Base-by-base conservation (phyloP, 2,888 invertebrate genomes). In the Ennomos fuscantarius region DNA sequence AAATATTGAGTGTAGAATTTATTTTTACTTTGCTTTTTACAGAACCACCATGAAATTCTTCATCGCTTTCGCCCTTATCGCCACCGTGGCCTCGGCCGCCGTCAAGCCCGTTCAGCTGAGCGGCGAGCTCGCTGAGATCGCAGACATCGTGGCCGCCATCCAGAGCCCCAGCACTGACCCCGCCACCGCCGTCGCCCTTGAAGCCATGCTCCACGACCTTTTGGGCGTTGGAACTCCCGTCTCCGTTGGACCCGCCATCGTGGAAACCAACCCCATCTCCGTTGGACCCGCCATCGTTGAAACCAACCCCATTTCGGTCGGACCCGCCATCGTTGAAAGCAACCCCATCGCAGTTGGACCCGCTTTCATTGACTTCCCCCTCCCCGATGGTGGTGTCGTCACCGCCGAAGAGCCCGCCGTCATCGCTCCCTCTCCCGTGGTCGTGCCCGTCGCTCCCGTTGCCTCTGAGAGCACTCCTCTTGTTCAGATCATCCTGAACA, bases 1-100 rank as follows among this genome's bases (percentile, higher is more conserved):
- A 5, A 24, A 24, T 24, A 3, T 24, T 24, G 24, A 24, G 24
- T 24, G 6, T 6, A 24, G 24, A 6, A 24, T 24, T 24, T 24
- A 24, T 24, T 6, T 24, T 24, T 24, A 24, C 24, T 24, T 24
- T 24, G 24, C 24, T 24, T 6, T 45, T 52, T 37, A 35, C 72
- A 81, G 76, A 68, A 68, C 49, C 70, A 69, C 60, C 65, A 87
- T 89, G 87, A 86, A 87, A 79, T 84, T 72, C 81, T 70, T 88
- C 68, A 41, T 84, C 37, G 81, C 79, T 48, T 69, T 88, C 69
- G 80, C 82, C 40, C 71, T 84, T 43, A 70, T 85, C 73, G 85
- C 74, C 65, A 72, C 82, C 65, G 82, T 82, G 75, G 83, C 84
- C 44, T 78, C 82, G 63, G 82, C 81, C 60, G 72, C 71, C 62